Evolutionary conservation across 2,888 invertebrate genomes (phyloP).

Genomic region (Protophormia terraenovae): DNA sequence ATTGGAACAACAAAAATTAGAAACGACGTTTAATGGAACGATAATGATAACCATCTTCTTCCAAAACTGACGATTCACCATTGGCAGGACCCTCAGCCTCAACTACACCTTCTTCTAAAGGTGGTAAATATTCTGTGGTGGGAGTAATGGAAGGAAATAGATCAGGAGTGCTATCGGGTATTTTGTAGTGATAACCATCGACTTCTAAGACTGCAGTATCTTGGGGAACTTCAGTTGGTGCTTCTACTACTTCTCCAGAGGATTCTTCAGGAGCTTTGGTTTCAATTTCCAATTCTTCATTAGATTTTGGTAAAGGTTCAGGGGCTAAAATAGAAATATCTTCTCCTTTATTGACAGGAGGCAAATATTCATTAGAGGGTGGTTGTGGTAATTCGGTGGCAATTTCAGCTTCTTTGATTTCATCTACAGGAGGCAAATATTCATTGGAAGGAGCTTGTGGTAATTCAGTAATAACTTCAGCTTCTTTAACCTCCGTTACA

Average conservation of each 20-base stretch:
- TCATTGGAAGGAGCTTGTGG: neutral
- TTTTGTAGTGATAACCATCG: conserved; percentile 77
- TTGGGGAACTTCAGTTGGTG: conserved; percentile 48
- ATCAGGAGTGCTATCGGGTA: conserved; percentile 66
- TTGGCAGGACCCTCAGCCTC: conserved; percentile 68
- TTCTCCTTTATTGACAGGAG: conserved; percentile 1
- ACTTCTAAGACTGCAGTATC: conserved; percentile 71
- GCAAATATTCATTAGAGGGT: conserved; percentile 1
- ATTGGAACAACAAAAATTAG: conserved; percentile 37
- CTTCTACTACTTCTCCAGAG: neutral
- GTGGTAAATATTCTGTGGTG: conserved; percentile 39
- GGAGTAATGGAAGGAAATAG: neutral
- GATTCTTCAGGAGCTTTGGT: neutral
- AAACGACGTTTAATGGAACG: conserved; percentile 73
- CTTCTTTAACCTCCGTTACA: neutral
- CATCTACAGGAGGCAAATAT: neutral
- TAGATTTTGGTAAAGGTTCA: neutral
- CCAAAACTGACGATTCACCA: conserved; percentile 68
- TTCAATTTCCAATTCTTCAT: neutral
- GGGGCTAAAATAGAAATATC: conserved; percentile 67
- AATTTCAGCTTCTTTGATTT: neutral
- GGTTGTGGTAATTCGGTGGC: neutral
- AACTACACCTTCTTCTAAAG: conserved; percentile 70
- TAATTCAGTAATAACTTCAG: conserved; percentile 54
- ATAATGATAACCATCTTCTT: conserved; percentile 77